Conservation (phyloP, 2,797 vertebrate genomes). For the Chloroceryle inda region DNA sequence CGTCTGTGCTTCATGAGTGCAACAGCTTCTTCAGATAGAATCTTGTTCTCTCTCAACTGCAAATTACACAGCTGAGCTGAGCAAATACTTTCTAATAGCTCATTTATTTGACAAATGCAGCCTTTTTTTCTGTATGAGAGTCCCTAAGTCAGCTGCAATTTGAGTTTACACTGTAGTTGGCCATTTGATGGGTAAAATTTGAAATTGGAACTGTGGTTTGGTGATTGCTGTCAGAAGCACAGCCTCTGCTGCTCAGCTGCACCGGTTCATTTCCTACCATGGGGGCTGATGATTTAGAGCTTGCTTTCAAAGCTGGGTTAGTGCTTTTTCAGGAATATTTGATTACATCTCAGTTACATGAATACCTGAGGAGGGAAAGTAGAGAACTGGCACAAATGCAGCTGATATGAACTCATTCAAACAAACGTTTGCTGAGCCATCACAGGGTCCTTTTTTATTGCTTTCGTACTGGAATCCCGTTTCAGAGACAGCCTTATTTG, state of each 20-base stretch:
- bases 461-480: neutral
- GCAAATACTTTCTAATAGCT: neutral
- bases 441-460: neutral
- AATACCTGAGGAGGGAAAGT: neutral
- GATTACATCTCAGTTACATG: neutral
- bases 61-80: accelerated
- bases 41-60: neutral
- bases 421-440: neutral
- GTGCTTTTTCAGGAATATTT: neutral
- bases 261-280: neutral
- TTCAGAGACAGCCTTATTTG: neutral
- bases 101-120: neutral
- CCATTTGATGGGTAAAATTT: neutral
- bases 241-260: neutral
- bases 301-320: neutral
- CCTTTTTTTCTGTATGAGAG: accelerated
- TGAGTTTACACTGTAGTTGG: accelerated
- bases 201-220: neutral
- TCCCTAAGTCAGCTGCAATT: neutral
- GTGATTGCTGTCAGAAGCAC: neutral
- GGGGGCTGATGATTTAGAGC: neutral
- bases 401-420: neutral
- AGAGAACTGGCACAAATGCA: neutral
- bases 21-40: accelerated
- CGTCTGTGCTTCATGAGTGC: accelerated